A percentile compares a stretch with the other conserved stretches of the same genome.
Evolutionary conservation across 92 coral and sea anemone genomes (phyloP).

Genomic region (Paramuricea clavata): DNA sequence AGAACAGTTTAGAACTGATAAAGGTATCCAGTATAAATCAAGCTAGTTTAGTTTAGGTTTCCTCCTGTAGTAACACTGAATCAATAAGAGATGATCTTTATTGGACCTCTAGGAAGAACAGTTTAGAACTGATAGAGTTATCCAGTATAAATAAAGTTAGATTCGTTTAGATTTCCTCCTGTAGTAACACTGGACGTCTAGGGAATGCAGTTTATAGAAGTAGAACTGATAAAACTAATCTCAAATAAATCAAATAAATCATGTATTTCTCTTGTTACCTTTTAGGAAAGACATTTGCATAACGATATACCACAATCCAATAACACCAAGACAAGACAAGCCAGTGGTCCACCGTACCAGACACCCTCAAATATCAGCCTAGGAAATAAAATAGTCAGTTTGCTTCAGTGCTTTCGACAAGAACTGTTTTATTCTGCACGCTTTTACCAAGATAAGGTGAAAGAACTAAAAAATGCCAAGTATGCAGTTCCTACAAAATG

Average conservation of each 20-base stretch:
- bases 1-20: no score
- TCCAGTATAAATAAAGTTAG: no score
- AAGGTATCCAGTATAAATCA: no score
- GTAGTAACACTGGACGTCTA: no score
- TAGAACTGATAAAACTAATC: not conserved
- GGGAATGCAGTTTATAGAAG: not conserved
- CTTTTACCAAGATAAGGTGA: not conserved
- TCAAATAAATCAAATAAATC: not conserved
- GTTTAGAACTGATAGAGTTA: no score
- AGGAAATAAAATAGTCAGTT: constrained; percentile 34
- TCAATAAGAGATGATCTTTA: no score
- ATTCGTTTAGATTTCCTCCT: no score
- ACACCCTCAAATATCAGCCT: not conserved
- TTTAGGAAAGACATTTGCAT: constrained; percentile 8
- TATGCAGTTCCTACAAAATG: not conserved
- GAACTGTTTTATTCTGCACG: not conserved
- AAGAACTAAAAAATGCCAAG: not conserved
- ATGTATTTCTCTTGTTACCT: no score
- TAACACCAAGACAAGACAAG: not conserved
- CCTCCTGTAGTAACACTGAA: no score
- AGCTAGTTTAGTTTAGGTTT: no score
- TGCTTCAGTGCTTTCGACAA: not conserved
- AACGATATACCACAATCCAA: constrained; percentile 5
- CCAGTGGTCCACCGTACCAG: not conserved
- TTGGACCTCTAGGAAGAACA: no score